A percentile compares a stretch with the other conserved stretches of the same genome.
These are phyloP conservation scores for Sphaerophoria taeniata DNA, from an alignment of 2,888 invertebrate species.

Conservation along the genomic window DNA sequence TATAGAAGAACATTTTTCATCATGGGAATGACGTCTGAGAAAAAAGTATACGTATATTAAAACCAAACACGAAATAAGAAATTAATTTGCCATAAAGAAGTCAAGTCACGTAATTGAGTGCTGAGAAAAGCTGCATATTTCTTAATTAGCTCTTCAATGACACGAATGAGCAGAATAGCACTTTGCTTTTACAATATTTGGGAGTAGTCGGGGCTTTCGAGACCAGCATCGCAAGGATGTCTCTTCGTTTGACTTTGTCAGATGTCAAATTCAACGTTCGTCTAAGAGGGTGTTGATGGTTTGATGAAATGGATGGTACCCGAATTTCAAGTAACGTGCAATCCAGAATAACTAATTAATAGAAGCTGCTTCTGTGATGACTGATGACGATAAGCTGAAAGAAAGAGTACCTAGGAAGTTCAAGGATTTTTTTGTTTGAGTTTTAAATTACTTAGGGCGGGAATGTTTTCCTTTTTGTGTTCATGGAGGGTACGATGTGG, in stretches of 20 bases:
- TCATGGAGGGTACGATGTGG: too few species aligned
- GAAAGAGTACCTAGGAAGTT: background rate
- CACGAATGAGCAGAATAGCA: conserved; percentile 69
- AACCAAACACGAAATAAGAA: conserved; percentile 74
- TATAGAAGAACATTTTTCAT: background rate
- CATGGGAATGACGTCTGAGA: conserved; percentile 48
- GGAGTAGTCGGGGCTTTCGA: conserved; percentile 48
- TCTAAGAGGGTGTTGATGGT: conserved; percentile 72
- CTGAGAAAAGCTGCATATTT: conserved; percentile 74
- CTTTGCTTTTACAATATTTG: conserved; percentile 68
- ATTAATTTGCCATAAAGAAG: conserved; percentile 72
- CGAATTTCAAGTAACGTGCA: conserved; percentile 72
- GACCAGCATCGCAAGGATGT: conserved; percentile 67
- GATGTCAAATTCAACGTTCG: conserved; percentile 69
- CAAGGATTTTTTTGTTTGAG: too few species aligned
- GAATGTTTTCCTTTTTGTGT: too few species aligned
- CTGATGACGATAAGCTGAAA: conserved; percentile 35
- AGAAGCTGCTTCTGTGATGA: conserved; percentile 62
- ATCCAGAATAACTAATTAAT: conserved; percentile 73
- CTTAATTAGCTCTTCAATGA: conserved; percentile 75
- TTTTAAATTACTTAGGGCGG: too few species aligned
- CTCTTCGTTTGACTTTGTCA: conserved; percentile 67
- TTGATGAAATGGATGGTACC: conserved; percentile 70
- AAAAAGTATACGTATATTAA: conserved; percentile 46
- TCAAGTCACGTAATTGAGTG: conserved; percentile 72